A percentile compares a stretch with the other conserved stretches of the same genome.
These are phyloP conservation scores for Acanthopagrus latus DNA, from an alignment of 2,797 vertebrate genomes.

Conservation along the genomic window DNA sequence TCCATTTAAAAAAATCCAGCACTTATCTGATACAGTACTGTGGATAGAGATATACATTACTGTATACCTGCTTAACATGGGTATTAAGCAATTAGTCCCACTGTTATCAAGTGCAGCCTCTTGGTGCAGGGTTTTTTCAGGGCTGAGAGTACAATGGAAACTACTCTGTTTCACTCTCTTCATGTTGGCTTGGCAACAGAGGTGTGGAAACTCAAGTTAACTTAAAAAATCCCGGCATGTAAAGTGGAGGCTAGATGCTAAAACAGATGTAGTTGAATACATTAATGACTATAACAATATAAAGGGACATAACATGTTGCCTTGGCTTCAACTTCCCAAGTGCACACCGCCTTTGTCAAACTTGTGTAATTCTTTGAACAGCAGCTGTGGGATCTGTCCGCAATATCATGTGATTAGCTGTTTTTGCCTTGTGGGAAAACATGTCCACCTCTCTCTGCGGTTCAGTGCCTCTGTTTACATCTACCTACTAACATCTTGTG, in stretches of 20 bases:
- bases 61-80: not conserved
- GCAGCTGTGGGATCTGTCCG: slow-evolving; percentile 32
- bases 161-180: not conserved
- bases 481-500: slow-evolving; percentile 40
- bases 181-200: not conserved
- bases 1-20: too few species aligned
- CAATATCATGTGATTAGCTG: slow-evolving; percentile 49
- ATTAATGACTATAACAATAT: too few species aligned
- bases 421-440: slow-evolving; percentile 45
- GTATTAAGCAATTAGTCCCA: not conserved
- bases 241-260: not conserved
- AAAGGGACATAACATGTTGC: not conserved
- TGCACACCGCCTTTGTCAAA: slow-evolving; percentile 12
- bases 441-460: slow-evolving; percentile 37
- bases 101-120: not conserved
- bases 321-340: not conserved
- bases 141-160: not conserved
- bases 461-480: slow-evolving; percentile 60
- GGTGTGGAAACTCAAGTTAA: not conserved
- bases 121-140: not conserved
- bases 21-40: too few species aligned
- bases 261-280: not conserved
- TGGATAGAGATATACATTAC: too few species aligned
- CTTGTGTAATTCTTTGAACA: not conserved
- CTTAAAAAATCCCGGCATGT: not conserved